Evolutionary conservation across 2,888 invertebrate genomes (phyloP).

Genomic region (Ochlodes sylvanus): DNA sequence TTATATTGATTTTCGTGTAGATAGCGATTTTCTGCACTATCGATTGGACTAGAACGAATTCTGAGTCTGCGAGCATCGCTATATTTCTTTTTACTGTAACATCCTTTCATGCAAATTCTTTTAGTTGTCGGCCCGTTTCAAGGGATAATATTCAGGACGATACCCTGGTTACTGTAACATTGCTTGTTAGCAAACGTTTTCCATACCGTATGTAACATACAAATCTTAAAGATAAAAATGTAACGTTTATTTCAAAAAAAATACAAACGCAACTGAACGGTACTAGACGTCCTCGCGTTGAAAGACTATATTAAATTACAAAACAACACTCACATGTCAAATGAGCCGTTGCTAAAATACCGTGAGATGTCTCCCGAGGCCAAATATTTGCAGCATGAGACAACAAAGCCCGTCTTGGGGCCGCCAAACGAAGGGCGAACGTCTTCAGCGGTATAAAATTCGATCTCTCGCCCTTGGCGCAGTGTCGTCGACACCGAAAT

Average conservation of each 20-base stretch:
- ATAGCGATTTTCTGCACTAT: background rate
- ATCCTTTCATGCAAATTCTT: background rate
- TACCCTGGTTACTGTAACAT: no score
- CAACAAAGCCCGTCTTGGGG: conserved; percentile 44
- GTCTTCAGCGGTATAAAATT: conserved; percentile 42
- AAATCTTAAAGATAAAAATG: no score
- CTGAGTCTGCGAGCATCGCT: background rate
- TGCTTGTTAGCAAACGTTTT: no score
- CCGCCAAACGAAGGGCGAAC: conserved; percentile 29
- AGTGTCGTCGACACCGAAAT: conserved; percentile 40
- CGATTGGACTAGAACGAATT: background rate
- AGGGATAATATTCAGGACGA: no score
- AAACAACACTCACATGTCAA: background rate
- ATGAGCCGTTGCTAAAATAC: conserved; percentile 11
- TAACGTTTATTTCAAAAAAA: no score
- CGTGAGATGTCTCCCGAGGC: conserved; percentile 5
- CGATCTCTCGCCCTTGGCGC: conserved; percentile 44
- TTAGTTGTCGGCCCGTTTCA: no score
- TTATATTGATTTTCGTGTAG: conserved; percentile 17
- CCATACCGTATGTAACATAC: no score
- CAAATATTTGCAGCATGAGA: conserved; percentile 34
- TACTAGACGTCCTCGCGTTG: background rate
- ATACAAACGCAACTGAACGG: background rate
- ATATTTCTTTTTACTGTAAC: background rate
- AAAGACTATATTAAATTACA: background rate